Percentiles rank a stretch among this genome's conserved stretches.
These are phyloP conservation scores for Sander vitreus DNA, from an alignment of 2,113 vertebrate species.

Conservation along the genomic window DNA sequence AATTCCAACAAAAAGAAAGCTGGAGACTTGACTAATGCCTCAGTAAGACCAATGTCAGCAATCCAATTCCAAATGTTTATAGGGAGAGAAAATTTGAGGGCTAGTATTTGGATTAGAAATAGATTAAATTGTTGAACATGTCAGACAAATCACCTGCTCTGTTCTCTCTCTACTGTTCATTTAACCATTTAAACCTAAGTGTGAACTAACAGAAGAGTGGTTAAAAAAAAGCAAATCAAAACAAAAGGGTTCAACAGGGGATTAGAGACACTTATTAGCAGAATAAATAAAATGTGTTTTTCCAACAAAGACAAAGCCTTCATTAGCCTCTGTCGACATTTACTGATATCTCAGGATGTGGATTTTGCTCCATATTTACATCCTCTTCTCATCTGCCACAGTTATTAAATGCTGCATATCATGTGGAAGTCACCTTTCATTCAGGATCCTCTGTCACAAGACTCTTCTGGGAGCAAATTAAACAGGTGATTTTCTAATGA, in stretches of 20 bases:
- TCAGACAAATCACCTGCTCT: background rate
- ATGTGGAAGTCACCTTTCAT: conserved; percentile 98
- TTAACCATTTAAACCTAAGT: background rate
- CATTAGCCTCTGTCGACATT: background rate
- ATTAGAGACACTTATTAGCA: background rate
- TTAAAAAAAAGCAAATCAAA: background rate
- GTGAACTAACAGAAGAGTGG: background rate
- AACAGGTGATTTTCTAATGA: conserved; percentile 87
- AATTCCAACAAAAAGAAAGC: background rate
- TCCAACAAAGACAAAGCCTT: background rate
- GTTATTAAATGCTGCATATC: conserved; percentile 98
- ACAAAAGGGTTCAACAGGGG: background rate
- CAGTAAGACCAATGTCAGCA: background rate
- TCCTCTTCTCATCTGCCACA: conserved; percentile 64
- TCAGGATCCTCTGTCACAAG: conserved; percentile 95
- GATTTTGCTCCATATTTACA: background rate
- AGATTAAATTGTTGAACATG: background rate
- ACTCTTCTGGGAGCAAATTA: conserved; percentile 98
- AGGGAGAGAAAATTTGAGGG: background rate
- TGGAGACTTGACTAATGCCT: background rate
- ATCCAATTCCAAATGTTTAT: background rate
- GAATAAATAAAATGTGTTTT: background rate
- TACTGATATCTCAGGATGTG: background rate
- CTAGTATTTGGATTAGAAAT: background rate
- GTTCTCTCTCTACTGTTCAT: background rate